Percentiles rank a stretch among this genome's conserved stretches.
Evolutionary conservation across 2,797 vertebrate species (phyloP).

Genomic region (Chromobotia macracanthus): DNA sequence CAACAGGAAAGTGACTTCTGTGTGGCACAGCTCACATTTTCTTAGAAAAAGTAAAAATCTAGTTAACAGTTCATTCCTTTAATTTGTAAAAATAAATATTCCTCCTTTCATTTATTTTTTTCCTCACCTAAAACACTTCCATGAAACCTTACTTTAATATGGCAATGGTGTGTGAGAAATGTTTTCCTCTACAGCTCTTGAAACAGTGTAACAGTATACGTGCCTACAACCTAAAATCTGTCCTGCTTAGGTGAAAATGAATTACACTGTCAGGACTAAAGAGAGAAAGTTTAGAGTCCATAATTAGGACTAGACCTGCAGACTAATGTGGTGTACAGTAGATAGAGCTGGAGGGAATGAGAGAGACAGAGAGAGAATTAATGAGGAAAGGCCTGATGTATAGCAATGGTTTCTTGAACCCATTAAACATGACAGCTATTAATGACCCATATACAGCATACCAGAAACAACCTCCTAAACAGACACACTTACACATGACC

Average conservation of each 20-base stretch:
- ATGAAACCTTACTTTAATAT: not conserved
- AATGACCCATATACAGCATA: constrained; percentile 63
- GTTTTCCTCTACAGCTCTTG: constrained; percentile 18
- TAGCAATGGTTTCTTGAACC: constrained; percentile 63
- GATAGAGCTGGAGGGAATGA: constrained; percentile 12
- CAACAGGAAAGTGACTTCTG: not conserved
- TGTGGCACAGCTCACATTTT: not conserved
- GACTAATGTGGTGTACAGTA: constrained; percentile 59
- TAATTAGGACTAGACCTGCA: constrained; percentile 67
- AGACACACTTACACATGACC: not conserved
- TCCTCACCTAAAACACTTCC: not conserved
- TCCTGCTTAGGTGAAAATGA: constrained; percentile 62
- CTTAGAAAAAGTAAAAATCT: not conserved
- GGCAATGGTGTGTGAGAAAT: not conserved
- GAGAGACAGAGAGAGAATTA: constrained; percentile 62
- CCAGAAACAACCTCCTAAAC: constrained; percentile 6
- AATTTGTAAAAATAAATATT: not conserved
- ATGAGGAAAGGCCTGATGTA: constrained; percentile 70
- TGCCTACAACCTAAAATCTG: constrained; percentile 29
- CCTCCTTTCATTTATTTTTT: not conserved
- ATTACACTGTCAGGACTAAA: constrained; percentile 51
- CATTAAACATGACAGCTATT: constrained; percentile 71
- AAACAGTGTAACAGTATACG: constrained; percentile 5
- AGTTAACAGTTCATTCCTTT: not conserved
- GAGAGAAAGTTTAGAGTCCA: constrained; percentile 54